Conservation (phyloP, 2,113 vertebrate genomes). For the Alligator sinensis region DNA sequence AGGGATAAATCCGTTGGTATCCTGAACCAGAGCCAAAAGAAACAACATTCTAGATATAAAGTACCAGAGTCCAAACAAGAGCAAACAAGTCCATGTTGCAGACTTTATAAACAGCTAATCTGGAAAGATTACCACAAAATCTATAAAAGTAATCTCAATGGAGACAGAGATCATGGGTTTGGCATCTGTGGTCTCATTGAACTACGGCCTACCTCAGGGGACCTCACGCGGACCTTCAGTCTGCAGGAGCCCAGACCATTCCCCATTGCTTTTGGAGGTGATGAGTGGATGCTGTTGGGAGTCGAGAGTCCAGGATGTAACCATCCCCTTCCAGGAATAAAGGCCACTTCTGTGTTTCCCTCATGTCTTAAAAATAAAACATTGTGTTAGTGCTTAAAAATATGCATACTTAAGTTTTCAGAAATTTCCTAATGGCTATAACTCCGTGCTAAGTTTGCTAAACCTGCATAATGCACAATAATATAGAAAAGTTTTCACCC, state of each 20-base stretch:
- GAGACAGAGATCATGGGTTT: neutral
- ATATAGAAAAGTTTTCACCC: neutral
- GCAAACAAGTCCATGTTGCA: neutral
- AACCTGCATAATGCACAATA: neutral
- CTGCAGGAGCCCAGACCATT: conserved; percentile 82
- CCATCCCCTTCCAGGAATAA: conserved; percentile 86
- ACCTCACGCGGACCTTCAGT: conserved; percentile 85
- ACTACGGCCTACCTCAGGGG: conserved; percentile 84
- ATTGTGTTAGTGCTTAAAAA: neutral
- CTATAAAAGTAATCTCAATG: neutral
- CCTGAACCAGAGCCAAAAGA: conserved; percentile 18
- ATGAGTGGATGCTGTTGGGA: conserved; percentile 75
- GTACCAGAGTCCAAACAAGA: neutral
- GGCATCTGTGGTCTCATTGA: neutral
- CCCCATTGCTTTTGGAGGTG: conserved; percentile 70
- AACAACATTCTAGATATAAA: conserved; percentile 21
- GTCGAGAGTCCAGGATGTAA: conserved; percentile 77
- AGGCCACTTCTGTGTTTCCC: conserved; percentile 86
- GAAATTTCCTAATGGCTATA: neutral
- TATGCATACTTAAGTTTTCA: neutral
- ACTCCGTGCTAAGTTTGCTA: neutral
- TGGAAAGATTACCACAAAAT: neutral
- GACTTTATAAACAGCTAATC: neutral
- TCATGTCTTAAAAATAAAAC: conserved; percentile 79
- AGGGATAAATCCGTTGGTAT: neutral